Conservation (phyloP, 2,797 vertebrate genomes). For the Chrosomus eos region DNA sequence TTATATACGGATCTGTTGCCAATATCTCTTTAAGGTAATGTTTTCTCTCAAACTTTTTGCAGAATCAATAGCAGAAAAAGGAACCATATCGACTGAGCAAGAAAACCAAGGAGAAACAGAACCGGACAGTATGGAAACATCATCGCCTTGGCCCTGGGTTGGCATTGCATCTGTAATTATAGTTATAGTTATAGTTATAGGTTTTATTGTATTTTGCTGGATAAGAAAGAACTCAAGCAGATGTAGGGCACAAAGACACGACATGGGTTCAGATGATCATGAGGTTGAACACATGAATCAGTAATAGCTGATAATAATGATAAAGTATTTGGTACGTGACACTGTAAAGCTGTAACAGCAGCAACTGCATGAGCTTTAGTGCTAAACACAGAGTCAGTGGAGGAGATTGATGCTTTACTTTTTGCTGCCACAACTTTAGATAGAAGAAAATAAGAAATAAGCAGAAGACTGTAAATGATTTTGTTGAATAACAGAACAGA, state of each 20-base stretch:
- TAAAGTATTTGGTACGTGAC: background rate
- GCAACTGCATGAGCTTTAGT: no score
- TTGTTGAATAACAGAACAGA: background rate
- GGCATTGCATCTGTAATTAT: background rate
- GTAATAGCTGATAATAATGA: background rate
- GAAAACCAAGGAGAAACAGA: background rate
- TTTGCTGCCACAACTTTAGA: no score
- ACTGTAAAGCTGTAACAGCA: background rate
- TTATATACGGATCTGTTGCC: background rate
- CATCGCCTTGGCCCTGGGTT: background rate
- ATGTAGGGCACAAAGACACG: accelerated
- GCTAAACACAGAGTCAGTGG: no score
- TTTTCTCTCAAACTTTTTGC: background rate
- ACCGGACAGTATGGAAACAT: background rate
- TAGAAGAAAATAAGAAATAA: no score
- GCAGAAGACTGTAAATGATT: background rate
- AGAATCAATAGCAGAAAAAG: background rate
- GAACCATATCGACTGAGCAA: no score
- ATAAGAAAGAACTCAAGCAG: background rate
- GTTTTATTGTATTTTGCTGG: background rate
- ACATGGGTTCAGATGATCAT: background rate
- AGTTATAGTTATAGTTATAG: background rate
- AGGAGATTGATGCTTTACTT: no score
- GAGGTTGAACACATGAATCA: background rate
- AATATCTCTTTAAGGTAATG: background rate